Evolutionary conservation across 1,140 invertebrate genomes (phyloP).

Genomic region (Pantala flavescens): DNA sequence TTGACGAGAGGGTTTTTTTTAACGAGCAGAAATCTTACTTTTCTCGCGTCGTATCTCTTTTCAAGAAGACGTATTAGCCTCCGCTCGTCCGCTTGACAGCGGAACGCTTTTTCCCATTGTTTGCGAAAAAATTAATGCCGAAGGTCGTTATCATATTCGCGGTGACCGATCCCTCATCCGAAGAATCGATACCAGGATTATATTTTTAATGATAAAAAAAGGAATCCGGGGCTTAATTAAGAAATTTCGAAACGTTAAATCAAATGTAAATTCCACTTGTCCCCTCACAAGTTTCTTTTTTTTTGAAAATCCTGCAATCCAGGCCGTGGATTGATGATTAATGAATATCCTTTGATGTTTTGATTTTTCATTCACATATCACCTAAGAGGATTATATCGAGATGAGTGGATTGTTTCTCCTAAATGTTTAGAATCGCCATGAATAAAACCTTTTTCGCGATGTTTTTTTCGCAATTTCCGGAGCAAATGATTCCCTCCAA

Average conservation of each 20-base stretch:
- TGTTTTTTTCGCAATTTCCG: neutral
- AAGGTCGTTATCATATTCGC: no score
- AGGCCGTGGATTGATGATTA: neutral
- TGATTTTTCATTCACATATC: neutral
- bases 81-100: no score
- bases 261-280: neutral
- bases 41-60: no score
- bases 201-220: neutral
- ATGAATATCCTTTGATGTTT: neutral
- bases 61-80: no score
- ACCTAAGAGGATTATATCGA: conserved; percentile 6
- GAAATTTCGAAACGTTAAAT: neutral
- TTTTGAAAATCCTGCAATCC: neutral
- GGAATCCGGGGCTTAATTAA: neutral
- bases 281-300: neutral
- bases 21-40: no score
- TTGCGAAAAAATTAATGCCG: no score
- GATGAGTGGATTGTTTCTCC: neutral
- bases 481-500: no score
- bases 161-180: no score
- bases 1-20: no score
- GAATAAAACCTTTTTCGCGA: neutral
- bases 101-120: no score
- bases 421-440: neutral
- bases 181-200: no score